These are phyloP conservation scores for Nylanderia fulva DNA, from an alignment of 1,140 invertebrate genomes.

Conservation along the genomic window DNA sequence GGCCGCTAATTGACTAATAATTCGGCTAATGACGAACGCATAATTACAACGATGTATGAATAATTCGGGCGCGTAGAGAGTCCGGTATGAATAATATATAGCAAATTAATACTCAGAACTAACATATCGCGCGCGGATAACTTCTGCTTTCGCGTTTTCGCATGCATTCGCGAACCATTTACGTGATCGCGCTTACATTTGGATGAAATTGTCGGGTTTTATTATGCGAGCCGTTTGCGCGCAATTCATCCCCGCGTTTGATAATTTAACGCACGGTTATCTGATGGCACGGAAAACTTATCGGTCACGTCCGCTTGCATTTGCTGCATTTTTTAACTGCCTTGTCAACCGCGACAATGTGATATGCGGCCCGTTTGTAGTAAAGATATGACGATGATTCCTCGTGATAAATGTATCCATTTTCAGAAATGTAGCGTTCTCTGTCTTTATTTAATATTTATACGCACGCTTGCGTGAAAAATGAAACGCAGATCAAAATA, in stretches of 20 bases:
- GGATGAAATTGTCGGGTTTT: conserved; percentile 51
- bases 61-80: conserved; percentile 61
- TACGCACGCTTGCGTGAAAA: background rate
- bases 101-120: conserved; percentile 73
- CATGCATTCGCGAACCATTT: conserved; percentile 51
- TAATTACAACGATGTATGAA: conserved; percentile 68
- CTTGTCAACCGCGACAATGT: conserved; percentile 19
- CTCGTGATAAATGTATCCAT: conserved; percentile 30
- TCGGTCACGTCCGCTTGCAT: background rate
- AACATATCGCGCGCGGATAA: conserved; percentile 52
- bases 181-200: conserved; percentile 40
- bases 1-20: conserved; percentile 72
- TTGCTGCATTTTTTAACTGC: conserved; percentile 34
- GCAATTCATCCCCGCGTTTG: conserved; percentile 36
- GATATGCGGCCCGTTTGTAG: background rate
- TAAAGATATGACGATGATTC: conserved; percentile 28
- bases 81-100: conserved; percentile 71
- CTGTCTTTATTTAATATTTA: conserved; percentile 7
- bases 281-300: conserved; percentile 46
- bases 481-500: conserved; percentile 8
- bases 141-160: too few relatives aligned
- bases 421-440: background rate
- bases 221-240: conserved; percentile 29
- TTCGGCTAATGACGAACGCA: conserved; percentile 72
- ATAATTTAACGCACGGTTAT: conserved; percentile 37